Evolutionary conservation across 2,113 vertebrate genomes (phyloP).

Genomic region (Elephantulus edwardii): DNA sequence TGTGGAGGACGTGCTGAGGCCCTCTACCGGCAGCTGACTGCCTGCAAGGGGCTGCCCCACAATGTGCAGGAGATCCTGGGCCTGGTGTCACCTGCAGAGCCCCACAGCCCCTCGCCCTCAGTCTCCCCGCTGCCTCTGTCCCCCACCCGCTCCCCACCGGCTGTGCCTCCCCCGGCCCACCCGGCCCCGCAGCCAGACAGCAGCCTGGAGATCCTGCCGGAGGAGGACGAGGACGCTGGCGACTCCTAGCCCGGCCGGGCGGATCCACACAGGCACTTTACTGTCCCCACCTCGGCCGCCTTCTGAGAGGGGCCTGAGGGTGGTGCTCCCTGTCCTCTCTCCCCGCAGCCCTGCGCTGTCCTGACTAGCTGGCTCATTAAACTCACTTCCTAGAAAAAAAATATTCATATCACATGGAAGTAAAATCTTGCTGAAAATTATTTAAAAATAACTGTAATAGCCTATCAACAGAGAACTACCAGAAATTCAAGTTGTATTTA

Average conservation of each 20-base stretch:
- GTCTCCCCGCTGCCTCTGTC: constrained; percentile 57
- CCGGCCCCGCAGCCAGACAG: constrained; percentile 58
- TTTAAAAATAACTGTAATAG: no score
- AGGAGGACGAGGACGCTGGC: neutral
- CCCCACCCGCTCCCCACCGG: neutral
- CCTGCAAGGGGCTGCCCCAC: constrained; percentile 82
- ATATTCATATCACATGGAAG: no score
- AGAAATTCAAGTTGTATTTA: no score
- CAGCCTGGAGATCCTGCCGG: constrained; percentile 76
- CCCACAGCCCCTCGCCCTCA: constrained; percentile 64
- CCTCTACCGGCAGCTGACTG: constrained; percentile 90
- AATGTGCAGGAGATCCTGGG: constrained; percentile 83
- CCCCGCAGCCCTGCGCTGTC: no score
- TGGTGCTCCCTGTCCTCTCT: no score
- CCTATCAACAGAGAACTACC: no score
- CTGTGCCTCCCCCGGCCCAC: neutral
- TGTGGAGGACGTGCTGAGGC: constrained; percentile 89
- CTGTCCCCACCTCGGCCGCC: accelerated
- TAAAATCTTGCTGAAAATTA: no score
- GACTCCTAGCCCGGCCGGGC: neutral
- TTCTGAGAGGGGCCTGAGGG: neutral
- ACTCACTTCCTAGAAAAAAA: no score
- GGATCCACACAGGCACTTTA: constrained; percentile 13
- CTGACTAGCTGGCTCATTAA: no score
- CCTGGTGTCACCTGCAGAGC: constrained; percentile 54